phyloP scores from a whole-genome alignment of 2,113 vertebrate species.

The Cairina moschata region DNA sequence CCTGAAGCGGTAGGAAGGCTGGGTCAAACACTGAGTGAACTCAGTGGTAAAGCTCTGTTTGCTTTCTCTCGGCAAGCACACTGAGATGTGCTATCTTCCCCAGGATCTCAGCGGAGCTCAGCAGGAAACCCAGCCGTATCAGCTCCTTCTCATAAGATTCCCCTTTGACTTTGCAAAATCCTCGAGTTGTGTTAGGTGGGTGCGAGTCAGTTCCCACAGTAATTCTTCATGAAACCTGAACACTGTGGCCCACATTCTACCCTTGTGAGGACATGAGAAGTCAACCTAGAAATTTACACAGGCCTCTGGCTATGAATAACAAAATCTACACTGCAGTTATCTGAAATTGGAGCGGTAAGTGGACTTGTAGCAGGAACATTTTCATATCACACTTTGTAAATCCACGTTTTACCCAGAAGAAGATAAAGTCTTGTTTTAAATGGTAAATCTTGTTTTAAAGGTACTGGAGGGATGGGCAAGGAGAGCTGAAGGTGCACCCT shows the following conservation, averaged over 20 bases:
- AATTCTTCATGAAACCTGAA: slow-evolving; percentile 57
- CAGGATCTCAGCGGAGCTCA: neutral
- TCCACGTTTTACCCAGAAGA: neutral
- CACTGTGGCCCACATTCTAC: neutral
- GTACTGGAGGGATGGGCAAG: neutral
- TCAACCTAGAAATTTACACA: slow-evolving; percentile 30
- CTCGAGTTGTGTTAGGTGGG: neutral
- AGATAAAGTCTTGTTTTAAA: neutral
- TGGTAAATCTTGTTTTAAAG: neutral
- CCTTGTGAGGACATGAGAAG: neutral
- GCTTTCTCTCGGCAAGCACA: neutral
- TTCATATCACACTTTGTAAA: neutral
- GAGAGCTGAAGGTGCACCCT: neutral
- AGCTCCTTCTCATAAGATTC: slow-evolving; percentile 39
- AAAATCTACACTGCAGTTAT: slow-evolving; percentile 6
- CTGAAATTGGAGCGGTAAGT: neutral
- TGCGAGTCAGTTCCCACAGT: neutral
- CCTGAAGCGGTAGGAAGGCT: slow-evolving; percentile 65
- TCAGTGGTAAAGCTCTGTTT: neutral
- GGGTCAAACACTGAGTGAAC: slow-evolving; percentile 55
- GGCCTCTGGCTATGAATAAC: slow-evolving; percentile 62
- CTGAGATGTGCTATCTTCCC: slow-evolving; percentile 37
- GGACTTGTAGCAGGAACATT: neutral
- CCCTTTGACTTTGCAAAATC: slow-evolving; percentile 30
- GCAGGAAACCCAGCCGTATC: slow-evolving; percentile 34